Conservation (phyloP, 2,797 vertebrate species). For the Erithacus rubecula region DNA sequence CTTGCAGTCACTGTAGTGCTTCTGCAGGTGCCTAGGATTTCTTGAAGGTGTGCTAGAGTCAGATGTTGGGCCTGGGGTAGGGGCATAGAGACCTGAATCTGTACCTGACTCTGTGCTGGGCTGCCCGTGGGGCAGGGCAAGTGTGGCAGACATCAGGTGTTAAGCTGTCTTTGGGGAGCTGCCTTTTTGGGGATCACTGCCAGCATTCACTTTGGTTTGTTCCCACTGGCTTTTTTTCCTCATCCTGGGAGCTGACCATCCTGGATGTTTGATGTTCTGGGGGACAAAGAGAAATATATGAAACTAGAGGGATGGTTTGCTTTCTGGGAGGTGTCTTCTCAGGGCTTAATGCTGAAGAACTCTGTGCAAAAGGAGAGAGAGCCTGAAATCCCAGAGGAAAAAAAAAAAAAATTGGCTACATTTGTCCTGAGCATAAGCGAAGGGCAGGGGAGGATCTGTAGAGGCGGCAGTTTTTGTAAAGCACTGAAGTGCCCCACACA, state of each 20-base stretch:
- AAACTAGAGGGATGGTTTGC: neutral
- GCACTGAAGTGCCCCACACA: slow-evolving; percentile 81
- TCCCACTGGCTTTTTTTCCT: neutral
- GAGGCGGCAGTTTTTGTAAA: slow-evolving; percentile 82
- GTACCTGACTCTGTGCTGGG: neutral
- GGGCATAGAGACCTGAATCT: neutral
- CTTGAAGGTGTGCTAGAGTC: neutral
- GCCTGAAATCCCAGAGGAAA: slow-evolving; percentile 37
- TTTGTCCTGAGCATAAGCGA: slow-evolving; percentile 75
- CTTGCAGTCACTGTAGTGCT: neutral
- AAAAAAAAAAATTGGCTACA: slow-evolving; percentile 64
- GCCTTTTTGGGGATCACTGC: neutral
- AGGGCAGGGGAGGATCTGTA: slow-evolving; percentile 65
- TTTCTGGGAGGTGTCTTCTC: neutral
- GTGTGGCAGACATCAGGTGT: neutral
- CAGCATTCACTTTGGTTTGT: neutral
- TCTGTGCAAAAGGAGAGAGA: slow-evolving; percentile 19
- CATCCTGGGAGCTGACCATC: accelerated
- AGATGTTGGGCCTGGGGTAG: neutral
- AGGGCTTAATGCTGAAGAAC: neutral
- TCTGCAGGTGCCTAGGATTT: neutral
- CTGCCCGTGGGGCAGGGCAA: neutral
- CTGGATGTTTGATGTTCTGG: neutral
- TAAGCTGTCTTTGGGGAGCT: accelerated
- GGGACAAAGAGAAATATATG: neutral